Conservation (phyloP, 2,113 vertebrate genomes). For the Pelecanoides urinatrix region DNA sequence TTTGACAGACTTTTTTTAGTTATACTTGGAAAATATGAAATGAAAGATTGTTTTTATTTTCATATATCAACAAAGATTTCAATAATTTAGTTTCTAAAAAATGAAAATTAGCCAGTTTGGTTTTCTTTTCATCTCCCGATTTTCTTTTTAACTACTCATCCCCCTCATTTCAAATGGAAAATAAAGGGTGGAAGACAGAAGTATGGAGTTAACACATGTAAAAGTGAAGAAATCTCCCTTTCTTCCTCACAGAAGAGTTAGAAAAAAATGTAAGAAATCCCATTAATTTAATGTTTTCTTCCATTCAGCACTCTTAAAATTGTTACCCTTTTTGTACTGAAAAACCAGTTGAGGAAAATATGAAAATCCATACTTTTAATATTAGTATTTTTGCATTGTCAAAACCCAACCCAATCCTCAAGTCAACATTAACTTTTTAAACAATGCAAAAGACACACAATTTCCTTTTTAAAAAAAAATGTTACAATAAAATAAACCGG, state of each 20-base stretch:
- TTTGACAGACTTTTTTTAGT: neutral
- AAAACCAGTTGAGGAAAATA: neutral
- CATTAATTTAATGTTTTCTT: neutral
- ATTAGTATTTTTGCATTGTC: neutral
- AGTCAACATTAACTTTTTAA: neutral
- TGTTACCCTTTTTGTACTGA: neutral
- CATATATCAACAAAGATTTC: neutral
- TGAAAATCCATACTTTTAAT: neutral
- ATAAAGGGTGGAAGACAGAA: neutral
- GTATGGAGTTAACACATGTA: neutral
- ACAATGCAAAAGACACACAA: neutral
- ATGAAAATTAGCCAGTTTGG: neutral
- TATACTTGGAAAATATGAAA: neutral
- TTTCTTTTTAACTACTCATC: neutral
- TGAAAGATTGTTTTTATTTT: neutral
- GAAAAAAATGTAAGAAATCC: neutral
- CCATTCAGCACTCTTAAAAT: neutral
- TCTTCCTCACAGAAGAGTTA: neutral
- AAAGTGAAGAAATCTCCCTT: neutral
- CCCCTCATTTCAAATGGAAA: neutral
- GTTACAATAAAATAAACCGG: neutral
- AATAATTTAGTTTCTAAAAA: neutral
- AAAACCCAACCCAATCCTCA: neutral
- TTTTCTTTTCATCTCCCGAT: neutral
- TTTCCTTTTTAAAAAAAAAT: neutral